phyloP scores from a whole-genome alignment of 2,113 vertebrate genomes.

The Sorex araneus region DNA sequence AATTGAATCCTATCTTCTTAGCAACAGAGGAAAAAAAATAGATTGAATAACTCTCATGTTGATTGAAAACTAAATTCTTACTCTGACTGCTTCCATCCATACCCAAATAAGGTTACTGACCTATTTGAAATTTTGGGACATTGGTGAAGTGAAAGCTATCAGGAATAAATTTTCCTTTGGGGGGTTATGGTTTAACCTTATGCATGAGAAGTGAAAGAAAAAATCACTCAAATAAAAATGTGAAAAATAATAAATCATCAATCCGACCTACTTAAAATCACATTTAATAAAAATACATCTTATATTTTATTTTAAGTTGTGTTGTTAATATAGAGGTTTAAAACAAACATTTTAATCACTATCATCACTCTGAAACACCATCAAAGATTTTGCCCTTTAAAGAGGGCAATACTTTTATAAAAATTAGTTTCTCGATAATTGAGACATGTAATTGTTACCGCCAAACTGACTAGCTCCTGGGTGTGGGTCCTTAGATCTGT shows the following conservation, averaged over 20 bases:
- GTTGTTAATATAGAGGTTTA: not conserved
- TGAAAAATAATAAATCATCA: not conserved
- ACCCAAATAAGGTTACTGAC: not conserved
- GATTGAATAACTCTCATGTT: slow-evolving; percentile 55
- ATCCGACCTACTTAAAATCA: not conserved
- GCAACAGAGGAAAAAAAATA: slow-evolving; percentile 35
- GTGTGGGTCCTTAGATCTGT: too few relatives aligned
- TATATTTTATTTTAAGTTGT: slow-evolving; percentile 33
- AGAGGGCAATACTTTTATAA: not conserved
- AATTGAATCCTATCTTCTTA: slow-evolving; percentile 38
- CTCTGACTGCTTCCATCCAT: slow-evolving; percentile 9
- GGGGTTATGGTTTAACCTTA: slow-evolving; percentile 35
- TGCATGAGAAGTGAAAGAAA: slow-evolving; percentile 37
- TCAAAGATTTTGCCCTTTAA: slow-evolving; percentile 22
- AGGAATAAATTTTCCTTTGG: slow-evolving; percentile 69
- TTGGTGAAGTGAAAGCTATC: slow-evolving; percentile 47
- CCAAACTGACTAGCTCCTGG: too few relatives aligned
- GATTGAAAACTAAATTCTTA: slow-evolving; percentile 67
- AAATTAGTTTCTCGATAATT: too few relatives aligned
- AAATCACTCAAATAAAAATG: slow-evolving; percentile 7
- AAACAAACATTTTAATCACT: slow-evolving; percentile 24
- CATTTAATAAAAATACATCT: slow-evolving; percentile 7
- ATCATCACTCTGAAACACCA: not conserved
- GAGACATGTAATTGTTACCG: too few relatives aligned
- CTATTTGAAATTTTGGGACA: slow-evolving; percentile 65